Evolutionary conservation across 2,797 vertebrate genomes (phyloP), one percentile per base, ranked within the genome.

Genomic region (Helicolenus hilgendorfi): DNA sequence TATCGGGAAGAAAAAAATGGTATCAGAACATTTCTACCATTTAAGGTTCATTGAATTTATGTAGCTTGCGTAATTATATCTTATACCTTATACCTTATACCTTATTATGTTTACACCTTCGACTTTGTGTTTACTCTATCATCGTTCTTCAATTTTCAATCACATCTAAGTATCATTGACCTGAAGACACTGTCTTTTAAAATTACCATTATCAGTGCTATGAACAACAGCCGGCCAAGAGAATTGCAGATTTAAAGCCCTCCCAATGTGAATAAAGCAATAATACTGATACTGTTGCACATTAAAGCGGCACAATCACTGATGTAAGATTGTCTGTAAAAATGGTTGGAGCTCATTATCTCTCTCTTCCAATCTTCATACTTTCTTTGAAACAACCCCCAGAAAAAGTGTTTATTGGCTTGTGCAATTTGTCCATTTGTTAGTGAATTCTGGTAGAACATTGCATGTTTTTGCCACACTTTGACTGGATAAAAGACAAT

Each of bases 391-490:
- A 76, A 27, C 11, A 62, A 45, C 29, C 41, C 26, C 49, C 24
- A 10, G 33, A 62, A 58, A n/a, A 31, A 41, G 18, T 53, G 26
- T 67, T 53, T 8, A 35, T 5, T 79, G 72, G 38, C 22, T 55
- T 69, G 26, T 82, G 49, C 20, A 56, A 70, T 22, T 27, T 79
- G 68, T 82, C 75, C 53, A 58, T 82, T 74, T 87, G 62, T 83
- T 15, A 27, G 11, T 62, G 55, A 75, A 31, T 71, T 53, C 29
- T 77, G 68, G n/a, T 62, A 49, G 26, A 70, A 65, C 31, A 33
- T 10, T 67, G 64, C 22, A 78, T 38, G 58, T 26, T 27, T 55
- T 69, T 87, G 63, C 77, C 38, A n/a, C 31, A 45, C 58, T 53
- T 55, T 29, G n/a, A 33, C 72, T 64, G 29, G 14, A 59, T 60